Conservation (phyloP, 2,797 vertebrate genomes). For the Neopelma chrysocephalum region DNA sequence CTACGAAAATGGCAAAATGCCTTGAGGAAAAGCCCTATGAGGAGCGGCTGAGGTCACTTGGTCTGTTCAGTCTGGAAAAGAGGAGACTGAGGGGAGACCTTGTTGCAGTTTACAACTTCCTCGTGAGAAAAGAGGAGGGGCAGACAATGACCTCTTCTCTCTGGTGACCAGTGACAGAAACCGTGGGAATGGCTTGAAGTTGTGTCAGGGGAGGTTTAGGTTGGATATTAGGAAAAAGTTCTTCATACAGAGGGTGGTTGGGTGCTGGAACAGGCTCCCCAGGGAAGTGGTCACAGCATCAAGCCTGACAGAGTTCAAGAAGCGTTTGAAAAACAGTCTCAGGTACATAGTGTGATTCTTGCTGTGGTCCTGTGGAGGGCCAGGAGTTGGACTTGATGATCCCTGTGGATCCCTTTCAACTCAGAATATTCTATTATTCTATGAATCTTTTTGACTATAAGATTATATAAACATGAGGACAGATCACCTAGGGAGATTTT, state of each 20-base stretch:
- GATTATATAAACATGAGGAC: not conserved
- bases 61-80: not conserved
- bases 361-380: too few relatives aligned
- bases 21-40: fast-evolving
- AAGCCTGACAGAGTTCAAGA: not conserved
- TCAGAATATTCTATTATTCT: not conserved
- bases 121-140: fast-evolving
- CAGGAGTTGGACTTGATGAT: not conserved
- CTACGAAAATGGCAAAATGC: not conserved
- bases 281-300: not conserved
- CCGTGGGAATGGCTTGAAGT: fast-evolving
- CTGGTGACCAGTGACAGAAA: not conserved
- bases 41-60: fast-evolving
- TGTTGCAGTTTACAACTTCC: not conserved
- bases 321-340: fast-evolving
- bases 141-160: not conserved
- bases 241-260: fast-evolving
- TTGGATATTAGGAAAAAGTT: fast-evolving
- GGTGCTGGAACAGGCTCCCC: not conserved
- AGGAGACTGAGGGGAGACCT: not conserved
- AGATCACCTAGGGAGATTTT: not conserved
- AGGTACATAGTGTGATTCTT: not conserved
- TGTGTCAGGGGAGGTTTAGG: not conserved
- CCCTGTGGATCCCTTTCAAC: not conserved
- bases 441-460: not conserved